Evolutionary conservation across 2,888 invertebrate genomes (phyloP).

Genomic region (Pasiphila rectangulata): DNA sequence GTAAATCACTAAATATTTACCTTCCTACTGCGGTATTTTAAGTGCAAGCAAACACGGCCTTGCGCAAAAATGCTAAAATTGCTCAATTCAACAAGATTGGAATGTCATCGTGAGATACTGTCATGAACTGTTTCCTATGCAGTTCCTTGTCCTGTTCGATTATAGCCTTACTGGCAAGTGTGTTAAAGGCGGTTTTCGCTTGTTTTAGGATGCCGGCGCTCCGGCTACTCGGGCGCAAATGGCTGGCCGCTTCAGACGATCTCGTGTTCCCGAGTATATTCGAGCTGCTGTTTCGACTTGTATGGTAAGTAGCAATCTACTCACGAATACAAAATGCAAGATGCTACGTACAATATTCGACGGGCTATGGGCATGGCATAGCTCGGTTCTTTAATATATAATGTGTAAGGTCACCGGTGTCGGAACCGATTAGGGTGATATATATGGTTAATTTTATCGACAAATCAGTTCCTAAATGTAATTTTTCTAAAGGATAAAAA

Average conservation of each 20-base stretch:
- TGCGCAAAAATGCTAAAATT: constrained; percentile 35
- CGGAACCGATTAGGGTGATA: no score
- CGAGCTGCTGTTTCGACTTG: constrained; percentile 85
- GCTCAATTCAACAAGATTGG: constrained; percentile 18
- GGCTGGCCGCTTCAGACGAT: constrained; percentile 95
- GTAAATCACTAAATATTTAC: neutral
- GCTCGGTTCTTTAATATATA: no score
- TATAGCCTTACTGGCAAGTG: constrained; percentile 4
- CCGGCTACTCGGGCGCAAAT: constrained; percentile 91
- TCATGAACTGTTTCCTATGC: constrained; percentile 9
- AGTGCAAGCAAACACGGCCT: constrained; percentile 17
- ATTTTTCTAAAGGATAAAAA: no score
- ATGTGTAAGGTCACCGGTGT: no score
- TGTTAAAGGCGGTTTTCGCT: constrained; percentile 25
- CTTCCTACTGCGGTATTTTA: neutral
- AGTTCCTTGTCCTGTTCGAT: neutral
- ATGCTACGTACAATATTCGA: no score
- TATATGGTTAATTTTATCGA: no score
- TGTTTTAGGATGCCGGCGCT: constrained; percentile 90
- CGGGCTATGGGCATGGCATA: no score
- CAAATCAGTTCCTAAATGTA: no score
- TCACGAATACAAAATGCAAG: neutral
- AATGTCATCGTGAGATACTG: constrained; percentile 7
- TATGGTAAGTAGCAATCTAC: constrained; percentile 77
- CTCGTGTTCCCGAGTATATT: constrained; percentile 93